These are phyloP conservation scores for Octopus sinensis DNA, from an alignment of 1,140 invertebrate genomes.

Conservation along the genomic window DNA sequence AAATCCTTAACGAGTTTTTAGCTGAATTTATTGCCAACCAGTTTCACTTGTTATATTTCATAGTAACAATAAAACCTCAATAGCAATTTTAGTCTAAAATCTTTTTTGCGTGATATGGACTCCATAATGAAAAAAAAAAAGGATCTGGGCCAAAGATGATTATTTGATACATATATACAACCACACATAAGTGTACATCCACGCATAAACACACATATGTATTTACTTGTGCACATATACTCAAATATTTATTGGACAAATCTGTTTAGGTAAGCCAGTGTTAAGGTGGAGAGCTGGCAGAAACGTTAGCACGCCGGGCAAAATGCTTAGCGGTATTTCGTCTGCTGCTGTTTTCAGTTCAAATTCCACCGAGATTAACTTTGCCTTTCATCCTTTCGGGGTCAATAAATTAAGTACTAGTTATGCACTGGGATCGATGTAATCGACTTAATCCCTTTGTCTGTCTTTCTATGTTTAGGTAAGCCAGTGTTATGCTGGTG, in stretches of 20 bases:
- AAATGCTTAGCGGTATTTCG: no score
- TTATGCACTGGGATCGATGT: background rate
- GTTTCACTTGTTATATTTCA: background rate
- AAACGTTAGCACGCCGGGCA: no score
- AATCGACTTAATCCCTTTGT: background rate
- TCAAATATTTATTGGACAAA: background rate
- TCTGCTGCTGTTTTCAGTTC: background rate
- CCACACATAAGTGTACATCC: background rate
- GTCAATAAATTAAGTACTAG: background rate
- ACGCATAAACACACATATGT: background rate
- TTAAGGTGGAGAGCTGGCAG: no score
- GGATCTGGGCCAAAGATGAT: background rate
- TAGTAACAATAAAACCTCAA: background rate
- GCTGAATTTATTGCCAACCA: background rate
- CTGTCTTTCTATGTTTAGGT: background rate
- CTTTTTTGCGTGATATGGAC: background rate
- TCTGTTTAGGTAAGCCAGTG: background rate
- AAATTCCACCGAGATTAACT: no score
- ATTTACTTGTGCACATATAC: background rate
- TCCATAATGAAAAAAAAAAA: background rate
- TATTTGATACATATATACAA: background rate
- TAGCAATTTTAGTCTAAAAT: background rate
- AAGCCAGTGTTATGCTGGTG: no score
- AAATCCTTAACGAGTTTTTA: background rate
- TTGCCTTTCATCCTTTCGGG: no score